phyloP scores from a whole-genome alignment of 1,140 invertebrate species.

The Charaxes varanes region DNA sequence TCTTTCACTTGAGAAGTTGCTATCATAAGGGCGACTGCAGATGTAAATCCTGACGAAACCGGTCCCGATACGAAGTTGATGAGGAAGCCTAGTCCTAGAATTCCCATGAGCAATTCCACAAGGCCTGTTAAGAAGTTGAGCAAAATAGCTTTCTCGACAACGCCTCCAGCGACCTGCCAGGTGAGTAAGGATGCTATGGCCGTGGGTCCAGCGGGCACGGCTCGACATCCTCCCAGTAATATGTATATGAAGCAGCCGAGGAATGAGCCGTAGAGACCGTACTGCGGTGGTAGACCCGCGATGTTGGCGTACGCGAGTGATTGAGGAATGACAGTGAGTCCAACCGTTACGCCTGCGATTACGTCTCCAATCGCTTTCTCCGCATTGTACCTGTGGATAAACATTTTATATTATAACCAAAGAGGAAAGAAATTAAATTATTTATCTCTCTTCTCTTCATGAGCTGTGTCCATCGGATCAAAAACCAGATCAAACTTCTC shows the following conservation, averaged over 20 bases:
- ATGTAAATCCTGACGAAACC: conserved; percentile 94
- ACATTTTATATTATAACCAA: conserved; percentile 10
- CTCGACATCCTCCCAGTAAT: conserved; percentile 91
- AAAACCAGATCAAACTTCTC: too few relatives aligned
- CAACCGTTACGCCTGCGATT: conserved; percentile 90
- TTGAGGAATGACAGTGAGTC: conserved; percentile 88
- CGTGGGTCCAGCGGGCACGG: conserved; percentile 91
- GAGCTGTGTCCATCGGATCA: too few relatives aligned
- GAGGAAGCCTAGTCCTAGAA: conserved; percentile 92
- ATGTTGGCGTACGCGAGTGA: conserved; percentile 89
- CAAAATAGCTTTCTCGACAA: conserved; percentile 85
- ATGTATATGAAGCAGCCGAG: conserved; percentile 93
- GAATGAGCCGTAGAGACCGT: conserved; percentile 94
- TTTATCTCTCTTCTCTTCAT: too few relatives aligned
- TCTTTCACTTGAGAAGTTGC: conserved; percentile 92
- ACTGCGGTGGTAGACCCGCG: conserved; percentile 86
- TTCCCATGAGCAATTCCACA: conserved; percentile 88
- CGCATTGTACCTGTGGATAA: conserved; percentile 73
- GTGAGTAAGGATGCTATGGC: conserved; percentile 89
- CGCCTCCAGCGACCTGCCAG: conserved; percentile 82
- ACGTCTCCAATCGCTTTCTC: conserved; percentile 83
- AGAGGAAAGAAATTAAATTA: too few relatives aligned
- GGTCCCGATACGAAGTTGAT: conserved; percentile 95
- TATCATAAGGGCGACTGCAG: conserved; percentile 93
- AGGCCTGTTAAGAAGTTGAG: conserved; percentile 87